Evolutionary conservation across 2,888 invertebrate genomes (phyloP), one percentile per base, ranked within the genome.

Genomic region (Thecocarcelia acutangulata): DNA sequence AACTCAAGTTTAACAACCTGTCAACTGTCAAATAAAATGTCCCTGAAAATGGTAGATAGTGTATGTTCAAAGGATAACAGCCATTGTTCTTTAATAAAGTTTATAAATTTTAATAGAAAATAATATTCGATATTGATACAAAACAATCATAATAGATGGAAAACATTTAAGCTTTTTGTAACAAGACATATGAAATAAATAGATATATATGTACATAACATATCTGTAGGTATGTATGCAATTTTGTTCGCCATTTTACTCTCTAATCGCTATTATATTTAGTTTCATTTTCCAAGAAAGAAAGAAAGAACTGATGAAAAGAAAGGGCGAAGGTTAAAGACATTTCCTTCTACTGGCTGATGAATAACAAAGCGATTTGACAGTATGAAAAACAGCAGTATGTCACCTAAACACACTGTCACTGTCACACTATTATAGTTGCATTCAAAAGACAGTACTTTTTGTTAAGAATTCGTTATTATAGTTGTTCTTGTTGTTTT

Each of bases 261-360:
- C 15, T 40, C n/a, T 61, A 52, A 66, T 68, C 46, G 63, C 48
- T 64, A 56, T 74, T 56, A 63, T 69, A 74, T 58, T 61, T 74
- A 50, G 46, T 61, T 66, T 40, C 48, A 48, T 40, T 33, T 33
- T 33, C 33, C 6, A 1, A 33, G 33, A 59, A 59, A 8, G 5
- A 58, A 58, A 44, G 44, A 64, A 52, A 72, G n/a, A n/a, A n/a
- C n/a, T 64, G 42, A 50, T 28, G 28, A 54, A 61, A 69, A 63
- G 54, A 61, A 77, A 77, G 77, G 81, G 77, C 81, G 77, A 82
- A 82, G 77, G 77, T 82, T 73, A 63, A 58, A 70, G 70, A 77
- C 70, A 64, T 77, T 77, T 77, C 40, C 56, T 42, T 0, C 52
- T 56, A 19, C 46, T 77, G 46, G 19, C 37, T 61, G 54, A 73